These are phyloP conservation scores for Thermophis baileyi DNA, from an alignment of 2,113 vertebrate species.

Conservation along the genomic window DNA sequence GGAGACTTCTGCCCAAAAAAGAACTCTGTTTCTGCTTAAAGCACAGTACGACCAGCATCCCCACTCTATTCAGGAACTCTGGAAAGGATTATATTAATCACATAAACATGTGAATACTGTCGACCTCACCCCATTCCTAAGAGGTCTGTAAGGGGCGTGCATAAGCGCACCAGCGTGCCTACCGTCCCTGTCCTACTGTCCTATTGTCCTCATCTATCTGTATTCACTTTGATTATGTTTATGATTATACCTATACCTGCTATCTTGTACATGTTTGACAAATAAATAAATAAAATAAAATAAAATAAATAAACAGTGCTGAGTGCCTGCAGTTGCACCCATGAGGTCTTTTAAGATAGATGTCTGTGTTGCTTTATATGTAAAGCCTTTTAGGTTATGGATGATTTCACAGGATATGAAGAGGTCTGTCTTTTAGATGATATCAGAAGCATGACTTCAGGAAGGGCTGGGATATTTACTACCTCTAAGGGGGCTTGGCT, in stretches of 20 bases:
- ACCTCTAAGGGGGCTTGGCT: background rate
- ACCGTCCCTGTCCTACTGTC: no score
- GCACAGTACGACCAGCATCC: background rate
- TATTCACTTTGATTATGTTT: no score
- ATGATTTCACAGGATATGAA: background rate
- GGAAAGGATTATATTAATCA: background rate
- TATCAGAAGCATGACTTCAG: background rate
- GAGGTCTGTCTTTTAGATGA: background rate
- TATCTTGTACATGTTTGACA: no score
- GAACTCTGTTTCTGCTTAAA: background rate
- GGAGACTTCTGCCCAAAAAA: background rate
- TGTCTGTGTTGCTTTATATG: background rate
- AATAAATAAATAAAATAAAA: no score
- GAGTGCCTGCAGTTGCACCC: background rate
- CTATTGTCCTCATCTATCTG: no score
- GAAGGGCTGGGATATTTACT: background rate
- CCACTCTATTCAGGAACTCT: background rate
- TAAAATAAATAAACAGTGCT: background rate
- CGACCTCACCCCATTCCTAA: no score
- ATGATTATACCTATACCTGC: no score
- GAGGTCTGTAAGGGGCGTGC: no score
- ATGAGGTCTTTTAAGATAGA: background rate
- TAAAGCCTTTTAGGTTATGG: background rate
- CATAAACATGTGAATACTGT: no score
- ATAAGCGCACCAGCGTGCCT: no score